Percentiles rank a stretch among this genome's conserved stretches.
Evolutionary conservation across 2,113 vertebrate genomes (phyloP).

Genomic region (Pandion haliaetus): DNA sequence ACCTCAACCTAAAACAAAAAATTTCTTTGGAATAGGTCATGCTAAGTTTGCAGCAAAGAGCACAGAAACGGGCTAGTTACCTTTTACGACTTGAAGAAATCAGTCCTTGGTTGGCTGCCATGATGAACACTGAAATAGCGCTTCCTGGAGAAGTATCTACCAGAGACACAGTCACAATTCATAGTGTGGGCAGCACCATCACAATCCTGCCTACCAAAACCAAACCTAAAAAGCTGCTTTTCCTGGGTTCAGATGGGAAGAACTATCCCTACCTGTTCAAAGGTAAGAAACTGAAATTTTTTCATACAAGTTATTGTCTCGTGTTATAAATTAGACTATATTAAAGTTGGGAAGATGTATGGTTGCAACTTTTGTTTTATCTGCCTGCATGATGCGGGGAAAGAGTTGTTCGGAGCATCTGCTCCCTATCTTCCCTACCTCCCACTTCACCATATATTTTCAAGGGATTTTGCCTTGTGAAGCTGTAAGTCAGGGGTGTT

Average conservation of each 20-base stretch:
- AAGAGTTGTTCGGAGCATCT: background rate
- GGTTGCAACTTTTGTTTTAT: background rate
- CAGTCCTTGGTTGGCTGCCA: conserved; percentile 91
- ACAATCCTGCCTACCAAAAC: conserved; percentile 98
- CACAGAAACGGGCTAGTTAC: conserved; percentile 95
- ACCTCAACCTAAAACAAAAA: background rate
- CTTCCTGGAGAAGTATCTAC: conserved; percentile 94
- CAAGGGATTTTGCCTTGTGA: background rate
- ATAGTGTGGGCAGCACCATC: conserved; percentile 93
- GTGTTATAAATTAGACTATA: background rate
- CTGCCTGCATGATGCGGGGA: background rate
- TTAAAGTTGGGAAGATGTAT: background rate
- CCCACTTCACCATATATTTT: background rate
- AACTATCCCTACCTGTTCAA: conserved; percentile 98
- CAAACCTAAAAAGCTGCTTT: conserved; percentile 97
- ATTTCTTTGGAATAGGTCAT: conserved; percentile 81
- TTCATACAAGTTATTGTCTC: background rate
- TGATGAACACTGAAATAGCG: conserved; percentile 93
- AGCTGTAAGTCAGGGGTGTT: background rate
- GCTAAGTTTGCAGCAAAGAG: conserved; percentile 95
- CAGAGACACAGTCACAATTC: conserved; percentile 91
- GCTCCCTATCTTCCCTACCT: background rate
- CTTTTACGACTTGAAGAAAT: conserved; percentile 92
- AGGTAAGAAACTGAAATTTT: conserved; percentile 73
- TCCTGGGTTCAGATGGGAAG: conserved; percentile 93